Percentiles rank a stretch among this genome's conserved stretches.
These are phyloP conservation scores for Augochlorella aurata DNA, from an alignment of 2,888 invertebrate species.

Conservation along the genomic window DNA sequence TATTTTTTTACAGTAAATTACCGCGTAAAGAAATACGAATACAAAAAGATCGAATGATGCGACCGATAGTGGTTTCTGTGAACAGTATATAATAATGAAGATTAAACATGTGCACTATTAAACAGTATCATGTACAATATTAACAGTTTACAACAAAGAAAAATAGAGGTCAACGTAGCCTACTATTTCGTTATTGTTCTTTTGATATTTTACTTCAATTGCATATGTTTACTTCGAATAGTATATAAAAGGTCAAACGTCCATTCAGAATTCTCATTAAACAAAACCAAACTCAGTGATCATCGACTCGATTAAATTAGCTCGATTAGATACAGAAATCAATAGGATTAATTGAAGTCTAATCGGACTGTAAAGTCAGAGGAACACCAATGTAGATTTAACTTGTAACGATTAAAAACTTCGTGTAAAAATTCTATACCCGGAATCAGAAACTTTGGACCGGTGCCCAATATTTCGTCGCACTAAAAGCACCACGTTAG, in stretches of 20 bases:
- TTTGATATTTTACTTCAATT: background rate
- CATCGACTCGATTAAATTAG: background rate
- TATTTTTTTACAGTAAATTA: background rate
- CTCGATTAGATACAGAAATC: background rate
- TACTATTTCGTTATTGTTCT: background rate
- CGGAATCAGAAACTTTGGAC: background rate
- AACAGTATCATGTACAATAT: constrained; percentile 12
- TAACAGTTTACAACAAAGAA: background rate
- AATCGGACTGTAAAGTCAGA: background rate
- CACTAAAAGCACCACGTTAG: background rate
- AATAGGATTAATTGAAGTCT: background rate
- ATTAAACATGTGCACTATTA: background rate
- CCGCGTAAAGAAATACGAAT: background rate
- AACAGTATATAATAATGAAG: constrained; percentile 20
- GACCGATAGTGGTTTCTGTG: background rate
- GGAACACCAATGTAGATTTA: background rate
- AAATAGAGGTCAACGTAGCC: background rate
- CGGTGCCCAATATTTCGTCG: background rate
- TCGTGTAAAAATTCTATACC: too few species aligned
- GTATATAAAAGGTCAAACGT: background rate
- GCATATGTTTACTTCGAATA: background rate
- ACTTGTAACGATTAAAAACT: background rate
- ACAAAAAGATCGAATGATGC: background rate
- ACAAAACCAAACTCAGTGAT: background rate
- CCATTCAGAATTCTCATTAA: background rate